Evolutionary conservation across 2,797 vertebrate species (phyloP).

Genomic region (Tachyglossus aculeatus): DNA sequence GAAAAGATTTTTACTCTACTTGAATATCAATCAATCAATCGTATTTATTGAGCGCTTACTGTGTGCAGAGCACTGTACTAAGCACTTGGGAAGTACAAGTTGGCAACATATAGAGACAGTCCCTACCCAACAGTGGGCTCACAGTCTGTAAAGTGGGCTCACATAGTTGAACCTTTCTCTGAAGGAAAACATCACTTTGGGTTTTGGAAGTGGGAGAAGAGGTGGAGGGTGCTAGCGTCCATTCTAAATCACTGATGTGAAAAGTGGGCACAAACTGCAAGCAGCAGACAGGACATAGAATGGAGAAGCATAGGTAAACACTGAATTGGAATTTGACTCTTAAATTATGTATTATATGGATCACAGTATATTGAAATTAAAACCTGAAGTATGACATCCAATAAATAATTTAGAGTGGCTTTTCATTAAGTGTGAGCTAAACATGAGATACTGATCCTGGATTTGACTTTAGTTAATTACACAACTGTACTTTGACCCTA

Average conservation of each 20-base stretch:
- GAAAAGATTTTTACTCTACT: constrained; percentile 60
- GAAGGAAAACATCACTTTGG: no score
- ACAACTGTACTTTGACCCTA: constrained; percentile 2
- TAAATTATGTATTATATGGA: constrained; percentile 77
- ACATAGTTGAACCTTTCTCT: no score
- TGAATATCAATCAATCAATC: constrained; percentile 51
- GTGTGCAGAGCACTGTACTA: constrained; percentile 19
- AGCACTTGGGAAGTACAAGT: no score
- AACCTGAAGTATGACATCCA: constrained; percentile 76
- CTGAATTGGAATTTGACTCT: constrained; percentile 69
- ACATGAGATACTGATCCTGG: constrained; percentile 68
- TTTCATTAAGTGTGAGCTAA: constrained; percentile 72
- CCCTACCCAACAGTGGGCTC: no score
- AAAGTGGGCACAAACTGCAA: constrained; percentile 39
- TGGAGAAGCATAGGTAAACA: constrained; percentile 48
- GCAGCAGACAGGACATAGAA: constrained; percentile 36
- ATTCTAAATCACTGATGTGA: constrained; percentile 24
- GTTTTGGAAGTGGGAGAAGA: no score
- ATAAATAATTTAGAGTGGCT: constrained; percentile 76
- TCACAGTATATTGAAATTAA: constrained; percentile 81
- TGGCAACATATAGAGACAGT: no score
- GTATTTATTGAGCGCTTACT: constrained; percentile 9
- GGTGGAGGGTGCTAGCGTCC: constrained; percentile 19
- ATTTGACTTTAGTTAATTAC: constrained; percentile 62
- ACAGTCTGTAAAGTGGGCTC: no score